Evolutionary conservation across 2,113 vertebrate species (phyloP), one percentile per base, ranked within the genome.

Genomic region (Chauna torquata): DNA sequence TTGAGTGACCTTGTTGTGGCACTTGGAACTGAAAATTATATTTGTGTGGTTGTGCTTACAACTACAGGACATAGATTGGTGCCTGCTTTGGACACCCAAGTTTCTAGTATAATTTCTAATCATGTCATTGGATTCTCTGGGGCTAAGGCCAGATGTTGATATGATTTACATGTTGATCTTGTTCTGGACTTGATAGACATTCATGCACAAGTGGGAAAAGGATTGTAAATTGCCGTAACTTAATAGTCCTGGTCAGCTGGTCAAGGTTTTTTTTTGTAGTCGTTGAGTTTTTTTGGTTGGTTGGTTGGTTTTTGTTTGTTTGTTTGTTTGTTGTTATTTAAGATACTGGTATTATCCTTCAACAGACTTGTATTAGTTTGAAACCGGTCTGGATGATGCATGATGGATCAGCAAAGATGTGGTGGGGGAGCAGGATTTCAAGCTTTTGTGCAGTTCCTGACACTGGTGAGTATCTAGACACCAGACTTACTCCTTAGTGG

Each of bases 161-260:
- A 9, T 30, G 34, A 82, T 58, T 54, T 50, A 40, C 0, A 0
- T 20, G 1, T 27, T 81, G 15, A 8, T 50, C 36, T 4, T 66
- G 38, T 32, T 24, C 28, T 42, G 23, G 30, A 6, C 8, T 32
- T 66, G 16, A 78, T 8, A 40, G 1, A 12, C 4, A 4, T 30
- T 40, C 71, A 16, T 79, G 28, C 23, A 68, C 15, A 88, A 3
- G 0, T 3, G 15, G 18, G 8, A 14, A 78, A 54, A 83, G 52
- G 69, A 11, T 1, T 20, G 1, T 40, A 10, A 65, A 24, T 42
- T 86, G 3, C 9, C 55, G 5, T 30, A 40, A 3, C 4, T 61
- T 81, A 24, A 42, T 19, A 80, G 30, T 22, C 16, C 15, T 62
- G 34, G 7, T 6, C 10, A 24, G 22, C 15, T 50, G 22, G 8